Percentiles rank a stretch among this genome's conserved stretches.
phyloP scores from a whole-genome alignment of 2,113 vertebrate species.

The Carollia perspicillata region DNA sequence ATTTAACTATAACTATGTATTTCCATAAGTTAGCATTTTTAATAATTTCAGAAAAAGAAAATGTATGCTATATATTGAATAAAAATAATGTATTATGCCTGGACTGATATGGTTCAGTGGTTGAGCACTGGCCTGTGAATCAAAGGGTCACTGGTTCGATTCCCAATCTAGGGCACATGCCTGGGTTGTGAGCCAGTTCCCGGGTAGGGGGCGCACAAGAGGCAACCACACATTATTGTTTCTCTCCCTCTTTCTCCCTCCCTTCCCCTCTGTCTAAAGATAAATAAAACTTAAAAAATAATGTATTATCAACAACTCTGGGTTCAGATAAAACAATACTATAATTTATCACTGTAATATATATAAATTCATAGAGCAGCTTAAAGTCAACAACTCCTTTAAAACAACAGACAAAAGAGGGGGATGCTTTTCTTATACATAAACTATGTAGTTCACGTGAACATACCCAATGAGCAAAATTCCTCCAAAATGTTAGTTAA shows the following conservation, averaged over 20 bases:
- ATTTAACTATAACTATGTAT: not conserved
- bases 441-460: not conserved
- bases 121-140: too few species aligned
- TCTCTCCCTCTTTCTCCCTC: too few species aligned
- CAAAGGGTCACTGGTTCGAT: too few species aligned
- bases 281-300: too few species aligned
- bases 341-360: not conserved
- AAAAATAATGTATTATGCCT: too few species aligned
- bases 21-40: not conserved
- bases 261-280: too few species aligned
- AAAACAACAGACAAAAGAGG: not conserved
- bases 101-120: too few species aligned
- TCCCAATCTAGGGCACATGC: too few species aligned
- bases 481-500: not conserved
- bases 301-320: not conserved
- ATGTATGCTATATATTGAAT: too few species aligned
- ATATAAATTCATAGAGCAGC: not conserved
- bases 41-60: not conserved
- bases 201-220: too few species aligned
- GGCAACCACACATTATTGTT: too few species aligned
- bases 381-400: not conserved
- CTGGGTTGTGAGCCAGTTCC: too few species aligned
- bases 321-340: not conserved
- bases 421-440: not conserved
- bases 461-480: not conserved